Evolutionary conservation across 2,888 invertebrate genomes (phyloP), one percentile per base, ranked within the genome.

Genomic region (Athripsodes cinereus): DNA sequence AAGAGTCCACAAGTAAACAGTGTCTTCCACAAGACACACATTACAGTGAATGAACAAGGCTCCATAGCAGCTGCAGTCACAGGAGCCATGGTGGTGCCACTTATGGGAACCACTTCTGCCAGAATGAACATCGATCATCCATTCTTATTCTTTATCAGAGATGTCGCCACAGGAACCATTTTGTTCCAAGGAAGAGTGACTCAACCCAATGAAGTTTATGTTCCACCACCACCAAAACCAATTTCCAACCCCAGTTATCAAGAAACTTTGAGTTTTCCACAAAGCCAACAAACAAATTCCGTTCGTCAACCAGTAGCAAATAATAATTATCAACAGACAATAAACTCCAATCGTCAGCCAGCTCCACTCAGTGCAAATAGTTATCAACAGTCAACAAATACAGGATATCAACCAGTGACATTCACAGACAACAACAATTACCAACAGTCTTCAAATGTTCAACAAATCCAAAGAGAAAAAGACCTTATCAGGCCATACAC

Each of bases 21-120:
- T 56, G 72, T 87, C 11, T 68, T 81, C 49, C 87, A 87, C 66
- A 83, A 82, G 66, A 83, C 86, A 0, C 79, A 78, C 66, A 79
- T 88, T 67, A 75, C 82, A 48, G 82, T 87, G 0, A 82, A 83
- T 60, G 87, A 88, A 69, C 69, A 74, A 18, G 87, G 87, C 48
- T 86, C 86, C 0, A 71, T 79, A 3, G 87, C 87, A 0, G 82
- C 85, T 1, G 85, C 86, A 10, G 80, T 78, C 0, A 80, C 84
- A 49, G 78, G 77, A 2, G 78, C 81, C 1, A 70, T 81, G 63
- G 78, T 85, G 3, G 76, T 84, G 46, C 86, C 85, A 1, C 71
- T 87, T 18, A 83, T 84, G 69, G 80, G 80, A 26, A 71, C 75
- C 0, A 67, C 70, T n/a, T 71, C 73, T 1, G 75, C 79, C 1